A percentile compares a stretch with the other conserved stretches of the same genome.
phyloP scores from a whole-genome alignment of 2,797 vertebrate genomes.

The Kryptolebias ocellatus region DNA sequence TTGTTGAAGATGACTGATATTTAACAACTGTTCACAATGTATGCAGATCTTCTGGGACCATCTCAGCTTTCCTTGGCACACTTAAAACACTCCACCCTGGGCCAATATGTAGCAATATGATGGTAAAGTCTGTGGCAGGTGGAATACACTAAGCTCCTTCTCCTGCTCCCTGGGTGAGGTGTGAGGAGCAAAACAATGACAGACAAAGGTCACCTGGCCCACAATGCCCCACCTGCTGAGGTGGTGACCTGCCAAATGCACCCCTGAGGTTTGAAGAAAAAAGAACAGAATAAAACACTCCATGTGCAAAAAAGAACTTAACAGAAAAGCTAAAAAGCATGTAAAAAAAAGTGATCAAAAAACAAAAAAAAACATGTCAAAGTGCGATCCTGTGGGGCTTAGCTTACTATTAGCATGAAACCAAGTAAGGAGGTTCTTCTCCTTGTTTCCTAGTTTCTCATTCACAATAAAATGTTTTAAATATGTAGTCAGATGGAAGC shows the following conservation, averaged over 20 bases:
- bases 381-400: too few species aligned
- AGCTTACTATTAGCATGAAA: too few species aligned
- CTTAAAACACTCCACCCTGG: conserved; percentile 16
- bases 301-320: neutral
- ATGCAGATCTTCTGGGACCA: conserved; percentile 20
- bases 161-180: conserved; percentile 76
- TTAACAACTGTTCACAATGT: conserved; percentile 28
- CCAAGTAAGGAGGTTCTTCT: too few species aligned
- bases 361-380: too few species aligned
- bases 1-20: conserved; percentile 22
- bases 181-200: conserved; percentile 79
- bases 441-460: too few species aligned
- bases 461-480: too few species aligned
- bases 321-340: neutral
- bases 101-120: conserved; percentile 25
- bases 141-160: conserved; percentile 73
- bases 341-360: too few species aligned
- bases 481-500: too few species aligned
- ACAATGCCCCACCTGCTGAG: conserved; percentile 61
- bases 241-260: conserved; percentile 71
- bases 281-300: conserved; percentile 9
- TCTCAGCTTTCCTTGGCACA: conserved; percentile 44
- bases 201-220: conserved; percentile 78
- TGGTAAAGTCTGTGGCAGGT: conserved; percentile 70
- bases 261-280: conserved; percentile 55